Percentiles rank a stretch among this genome's conserved stretches.
Conservation (phyloP, 2,113 vertebrate species). For the Pterocles gutturalis region DNA sequence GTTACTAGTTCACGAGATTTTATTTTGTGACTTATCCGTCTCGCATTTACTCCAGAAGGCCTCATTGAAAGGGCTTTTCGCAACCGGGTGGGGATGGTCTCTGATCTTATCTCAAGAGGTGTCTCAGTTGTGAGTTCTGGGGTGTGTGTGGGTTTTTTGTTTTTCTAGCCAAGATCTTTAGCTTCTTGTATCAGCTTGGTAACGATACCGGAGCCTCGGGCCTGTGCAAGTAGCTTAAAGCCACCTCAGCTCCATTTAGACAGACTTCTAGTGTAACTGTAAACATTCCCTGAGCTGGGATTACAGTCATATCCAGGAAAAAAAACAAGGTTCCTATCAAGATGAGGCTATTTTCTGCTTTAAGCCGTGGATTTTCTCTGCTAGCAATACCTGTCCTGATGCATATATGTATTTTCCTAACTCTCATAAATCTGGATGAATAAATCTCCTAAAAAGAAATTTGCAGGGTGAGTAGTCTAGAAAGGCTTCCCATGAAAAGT, state of each 20-base stretch:
- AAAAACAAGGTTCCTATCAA: neutral
- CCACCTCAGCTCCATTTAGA: neutral
- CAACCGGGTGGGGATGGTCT: neutral
- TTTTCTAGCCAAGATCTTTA: neutral
- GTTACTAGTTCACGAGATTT: neutral
- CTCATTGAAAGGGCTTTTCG: neutral
- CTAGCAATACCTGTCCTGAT: neutral
- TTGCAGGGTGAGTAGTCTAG: neutral
- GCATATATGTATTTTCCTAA: neutral
- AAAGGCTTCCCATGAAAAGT: neutral
- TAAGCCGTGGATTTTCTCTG: neutral
- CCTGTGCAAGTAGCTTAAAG: neutral
- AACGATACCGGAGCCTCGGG: neutral
- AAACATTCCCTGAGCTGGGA: neutral
- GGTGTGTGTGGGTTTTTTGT: neutral
- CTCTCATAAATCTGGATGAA: neutral
- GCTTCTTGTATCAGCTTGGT: neutral
- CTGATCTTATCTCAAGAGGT: neutral
- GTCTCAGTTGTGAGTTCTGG: neutral
- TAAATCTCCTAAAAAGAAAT: neutral
- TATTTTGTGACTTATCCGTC: neutral
- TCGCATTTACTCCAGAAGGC: accelerated
- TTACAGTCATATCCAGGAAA: neutral
- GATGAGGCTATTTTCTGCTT: neutral
- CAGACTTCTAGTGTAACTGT: neutral